A percentile compares a stretch with the other conserved stretches of the same genome.
Conservation (phyloP, 2,113 vertebrate species). For the Xiphophorus hellerii region DNA sequence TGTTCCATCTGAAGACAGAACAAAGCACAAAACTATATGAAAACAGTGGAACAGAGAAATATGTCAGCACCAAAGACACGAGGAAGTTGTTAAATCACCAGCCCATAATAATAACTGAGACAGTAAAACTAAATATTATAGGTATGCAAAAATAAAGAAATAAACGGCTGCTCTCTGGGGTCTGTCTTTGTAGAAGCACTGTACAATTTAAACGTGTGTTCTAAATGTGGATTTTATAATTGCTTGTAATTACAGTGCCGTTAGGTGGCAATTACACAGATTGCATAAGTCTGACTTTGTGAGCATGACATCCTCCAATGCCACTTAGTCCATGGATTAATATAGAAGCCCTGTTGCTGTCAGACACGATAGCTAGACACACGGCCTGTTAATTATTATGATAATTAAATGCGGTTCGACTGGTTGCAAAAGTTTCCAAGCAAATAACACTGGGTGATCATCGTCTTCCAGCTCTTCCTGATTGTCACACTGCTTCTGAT, state of each 20-base stretch:
- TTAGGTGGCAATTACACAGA: slow-evolving; percentile 52
- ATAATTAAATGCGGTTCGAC: not conserved
- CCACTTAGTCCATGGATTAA: slow-evolving; percentile 43
- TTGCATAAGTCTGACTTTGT: slow-evolving; percentile 29
- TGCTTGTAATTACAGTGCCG: slow-evolving; percentile 57
- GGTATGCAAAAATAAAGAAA: not conserved
- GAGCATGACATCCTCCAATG: slow-evolving; percentile 28
- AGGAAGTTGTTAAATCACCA: not conserved
- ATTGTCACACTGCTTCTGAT: not conserved
- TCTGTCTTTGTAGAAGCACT: not conserved
- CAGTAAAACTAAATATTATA: not conserved
- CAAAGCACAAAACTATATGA: not conserved
- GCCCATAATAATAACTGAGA: not conserved
- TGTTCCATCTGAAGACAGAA: not conserved
- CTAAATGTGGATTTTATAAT: slow-evolving; percentile 64
- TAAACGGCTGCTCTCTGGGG: not conserved
- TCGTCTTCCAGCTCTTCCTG: slow-evolving; percentile 27
- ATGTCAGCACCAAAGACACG: slow-evolving; percentile 11
- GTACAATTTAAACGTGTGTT: not conserved
- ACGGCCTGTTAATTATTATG: slow-evolving; percentile 34
- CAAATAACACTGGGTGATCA: slow-evolving; percentile 8
- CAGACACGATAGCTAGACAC: slow-evolving; percentile 21
- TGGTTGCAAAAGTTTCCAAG: not conserved
- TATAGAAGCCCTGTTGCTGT: slow-evolving; percentile 30
- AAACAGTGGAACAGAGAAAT: not conserved